Conservation (phyloP, 2,113 vertebrate genomes). For the Coturnix japonica region DNA sequence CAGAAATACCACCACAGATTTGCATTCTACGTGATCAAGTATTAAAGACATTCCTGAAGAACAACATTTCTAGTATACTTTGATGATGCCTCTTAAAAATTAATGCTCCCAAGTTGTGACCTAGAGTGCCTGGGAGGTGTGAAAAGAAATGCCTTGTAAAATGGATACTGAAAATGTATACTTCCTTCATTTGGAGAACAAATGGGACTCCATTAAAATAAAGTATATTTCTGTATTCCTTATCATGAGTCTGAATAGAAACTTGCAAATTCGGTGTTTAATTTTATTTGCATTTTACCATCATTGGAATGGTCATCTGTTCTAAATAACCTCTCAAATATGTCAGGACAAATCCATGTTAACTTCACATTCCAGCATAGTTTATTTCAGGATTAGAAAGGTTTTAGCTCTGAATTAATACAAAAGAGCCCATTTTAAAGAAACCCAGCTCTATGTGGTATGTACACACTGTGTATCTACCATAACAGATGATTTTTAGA, state of each 20-base stretch:
- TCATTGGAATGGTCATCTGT: not conserved
- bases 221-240: not conserved
- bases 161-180: not conserved
- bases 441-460: not conserved
- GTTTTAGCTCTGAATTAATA: not conserved
- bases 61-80: not conserved
- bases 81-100: not conserved
- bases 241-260: not conserved
- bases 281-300: conserved; percentile 2
- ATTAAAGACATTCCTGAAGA: not conserved
- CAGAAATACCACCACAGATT: conserved; percentile 17
- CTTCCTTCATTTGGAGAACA: conserved; percentile 14
- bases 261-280: conserved; percentile 13
- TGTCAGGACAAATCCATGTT: not conserved
- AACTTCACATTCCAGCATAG: not conserved
- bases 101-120: not conserved
- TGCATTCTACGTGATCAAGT: conserved; percentile 7
- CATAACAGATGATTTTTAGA: not conserved
- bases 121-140: not conserved
- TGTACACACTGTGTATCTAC: not conserved
- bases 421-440: not conserved
- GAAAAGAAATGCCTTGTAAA: not conserved
- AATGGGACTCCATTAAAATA: not conserved
- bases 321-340: not conserved
- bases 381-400: not conserved